Base-by-base conservation (phyloP, 2,888 invertebrate species). In the Lottia gigantea region DNA sequence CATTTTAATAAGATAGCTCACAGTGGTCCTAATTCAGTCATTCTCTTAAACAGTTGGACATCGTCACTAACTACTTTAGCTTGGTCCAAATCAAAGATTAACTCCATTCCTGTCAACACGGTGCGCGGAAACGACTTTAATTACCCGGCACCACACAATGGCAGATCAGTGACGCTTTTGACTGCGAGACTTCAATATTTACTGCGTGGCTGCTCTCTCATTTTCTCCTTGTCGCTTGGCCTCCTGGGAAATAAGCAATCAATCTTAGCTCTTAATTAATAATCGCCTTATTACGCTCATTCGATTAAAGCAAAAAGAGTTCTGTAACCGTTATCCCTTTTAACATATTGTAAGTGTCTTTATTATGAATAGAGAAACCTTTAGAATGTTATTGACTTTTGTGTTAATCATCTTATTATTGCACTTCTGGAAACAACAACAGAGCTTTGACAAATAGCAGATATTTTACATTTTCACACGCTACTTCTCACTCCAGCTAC, bases 21-120 rank as follows among this genome's bases (percentile, higher is more conserved):
- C 40, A 40, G 40, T 40, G 40, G 40, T 40, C 40, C 40, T 40
- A 40, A 40, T 40, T 40, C 55, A 19, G 23, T 23, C 11, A 23
- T 55, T 55, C 55, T 65, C 64, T 69, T 69, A 64, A 64, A 61
- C 69, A 64, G 64, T 69, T 63, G 69, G 69, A 69, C 69, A 69
- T 69, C 49, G 64, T 69, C 69, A 61, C 23, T 69, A 69, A 69
- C 69, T 49, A 49, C 69, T 69, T 74, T 71, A 68, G 66, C 64
- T 71, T 63, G 66, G 64, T 46, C 67, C 67, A 69, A 71, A 71
- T 74, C 73, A 74, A 74, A 74, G 71, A 74, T 74, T 73, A 73
- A 63, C 73, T 66, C 68, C 55, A 23, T 55, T 55, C 19, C 55
- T 19, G 23, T 23, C 55, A 55, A 23, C 55, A 23, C 23, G 19